These are phyloP conservation scores for Carabus problematicus DNA, from an alignment of 2,888 invertebrate genomes.

Conservation along the genomic window DNA sequence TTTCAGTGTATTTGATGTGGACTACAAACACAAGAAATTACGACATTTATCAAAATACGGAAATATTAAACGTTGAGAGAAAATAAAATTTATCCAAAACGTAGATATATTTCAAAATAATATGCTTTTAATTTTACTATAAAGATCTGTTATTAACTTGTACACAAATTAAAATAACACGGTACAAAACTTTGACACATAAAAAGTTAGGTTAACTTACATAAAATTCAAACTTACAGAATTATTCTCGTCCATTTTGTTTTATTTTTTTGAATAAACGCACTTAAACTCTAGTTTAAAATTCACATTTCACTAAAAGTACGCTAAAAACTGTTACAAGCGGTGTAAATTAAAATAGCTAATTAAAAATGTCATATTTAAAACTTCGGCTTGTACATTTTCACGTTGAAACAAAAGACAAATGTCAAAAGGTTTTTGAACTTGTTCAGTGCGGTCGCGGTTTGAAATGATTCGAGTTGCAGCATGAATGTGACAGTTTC, in stretches of 20 bases:
- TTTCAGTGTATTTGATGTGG: slow-evolving; percentile 34
- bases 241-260: slow-evolving; percentile 2
- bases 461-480: too few species aligned
- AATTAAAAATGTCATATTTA: too few species aligned
- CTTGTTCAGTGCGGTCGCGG: too few species aligned
- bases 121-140: neutral
- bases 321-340: neutral
- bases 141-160: neutral
- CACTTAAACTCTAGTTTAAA: slow-evolving; percentile 6
- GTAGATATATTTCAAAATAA: neutral
- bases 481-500: too few species aligned
- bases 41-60: neutral
- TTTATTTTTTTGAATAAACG: slow-evolving; percentile 7
- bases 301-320: slow-evolving; percentile 6
- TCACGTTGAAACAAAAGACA: too few species aligned
- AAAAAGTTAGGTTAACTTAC: neutral
- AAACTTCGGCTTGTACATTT: too few species aligned
- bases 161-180: neutral
- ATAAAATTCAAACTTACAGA: slow-evolving; percentile 2
- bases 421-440: too few species aligned
- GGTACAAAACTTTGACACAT: neutral
- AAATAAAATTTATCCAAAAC: neutral
- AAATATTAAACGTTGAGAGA: slow-evolving; percentile 37
- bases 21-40: slow-evolving; percentile 21
- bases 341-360: neutral